Evolutionary conservation across 2,888 invertebrate genomes (phyloP).

Genomic region (Doris montereyensis): DNA sequence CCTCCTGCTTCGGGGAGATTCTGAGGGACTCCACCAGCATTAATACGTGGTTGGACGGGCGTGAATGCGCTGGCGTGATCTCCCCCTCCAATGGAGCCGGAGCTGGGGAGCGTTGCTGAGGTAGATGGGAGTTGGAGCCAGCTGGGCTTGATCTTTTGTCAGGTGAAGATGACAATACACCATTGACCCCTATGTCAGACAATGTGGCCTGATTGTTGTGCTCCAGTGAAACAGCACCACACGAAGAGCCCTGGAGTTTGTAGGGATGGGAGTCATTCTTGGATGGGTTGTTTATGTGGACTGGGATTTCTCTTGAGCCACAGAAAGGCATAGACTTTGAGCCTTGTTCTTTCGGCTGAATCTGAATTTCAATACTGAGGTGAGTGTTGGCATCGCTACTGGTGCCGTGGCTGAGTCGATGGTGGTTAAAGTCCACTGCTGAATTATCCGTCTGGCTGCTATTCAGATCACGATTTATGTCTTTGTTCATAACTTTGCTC

Average conservation of each 20-base stretch:
- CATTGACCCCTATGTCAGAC: background rate
- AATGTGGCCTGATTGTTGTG: constrained; percentile 4
- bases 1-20: constrained; percentile 44
- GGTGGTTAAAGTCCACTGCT: constrained; percentile 37
- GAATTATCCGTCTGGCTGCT: constrained; percentile 58
- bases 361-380: constrained; percentile 64
- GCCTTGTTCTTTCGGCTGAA: constrained; percentile 52
- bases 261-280: constrained; percentile 7
- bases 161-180: background rate
- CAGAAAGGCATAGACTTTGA: constrained; percentile 7
- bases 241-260: constrained; percentile 30
- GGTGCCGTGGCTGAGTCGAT: constrained; percentile 50
- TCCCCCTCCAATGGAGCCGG: constrained; percentile 55
- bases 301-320: constrained; percentile 38
- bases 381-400: constrained; percentile 61
- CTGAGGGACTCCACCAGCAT: background rate
- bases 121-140: constrained; percentile 39
- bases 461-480: constrained; percentile 63
- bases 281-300: constrained; percentile 27
- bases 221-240: constrained; percentile 28
- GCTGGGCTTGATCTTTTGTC: constrained; percentile 25
- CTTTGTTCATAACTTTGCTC: constrained; percentile 63
- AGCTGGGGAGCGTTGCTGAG: constrained; percentile 52
- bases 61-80: constrained; percentile 61
- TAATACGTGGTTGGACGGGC: constrained; percentile 54